A percentile compares a stretch with the other conserved stretches of the same genome.
phyloP scores from a whole-genome alignment of 2,888 invertebrate genomes.

The Ypsolopha sequella region DNA sequence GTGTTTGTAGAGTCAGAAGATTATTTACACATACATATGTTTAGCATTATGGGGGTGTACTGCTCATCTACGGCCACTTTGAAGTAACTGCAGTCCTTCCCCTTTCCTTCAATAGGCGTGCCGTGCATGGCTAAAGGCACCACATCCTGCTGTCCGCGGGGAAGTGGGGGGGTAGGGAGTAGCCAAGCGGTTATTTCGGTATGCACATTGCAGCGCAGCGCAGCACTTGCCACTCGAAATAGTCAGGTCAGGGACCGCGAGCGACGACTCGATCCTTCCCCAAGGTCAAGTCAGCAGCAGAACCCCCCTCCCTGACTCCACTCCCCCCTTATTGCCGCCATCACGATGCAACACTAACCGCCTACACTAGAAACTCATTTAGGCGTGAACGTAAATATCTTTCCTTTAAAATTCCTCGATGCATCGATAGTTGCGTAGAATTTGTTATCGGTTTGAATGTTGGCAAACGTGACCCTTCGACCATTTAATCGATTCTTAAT shows the following conservation, averaged over 20 bases:
- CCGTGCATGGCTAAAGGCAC: conserved; percentile 41
- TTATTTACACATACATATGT: no score
- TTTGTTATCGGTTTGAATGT: conserved; percentile 21
- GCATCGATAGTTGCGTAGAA: no score
- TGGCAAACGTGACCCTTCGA: conserved; percentile 53
- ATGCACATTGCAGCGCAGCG: conserved; percentile 64
- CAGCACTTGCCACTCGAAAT: conserved; percentile 68
- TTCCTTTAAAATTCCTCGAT: no score
- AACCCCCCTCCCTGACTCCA: conserved; percentile 20
- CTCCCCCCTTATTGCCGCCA: conserved; percentile 16
- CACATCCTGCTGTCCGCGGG: conserved; percentile 35
- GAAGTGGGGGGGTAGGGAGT: conserved; percentile 32
- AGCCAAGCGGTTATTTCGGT: conserved; percentile 64
- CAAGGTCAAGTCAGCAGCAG: conserved; percentile 64
- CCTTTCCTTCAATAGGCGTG: conserved; percentile 36
- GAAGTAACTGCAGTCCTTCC: conserved; percentile 35
- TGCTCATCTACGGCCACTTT: conserved; percentile 29
- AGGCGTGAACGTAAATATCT: no score
- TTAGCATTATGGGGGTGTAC: conserved; percentile 22
- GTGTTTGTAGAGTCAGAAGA: no score
- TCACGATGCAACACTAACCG: conserved; percentile 10
- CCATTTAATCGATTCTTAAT: conserved; percentile 64
- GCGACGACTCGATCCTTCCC: conserved; percentile 63
- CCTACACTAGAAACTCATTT: not conserved
- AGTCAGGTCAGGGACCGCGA: conserved; percentile 70